These are phyloP conservation scores for Cydia splendana DNA, from an alignment of 1,140 invertebrate genomes.

Conservation along the genomic window DNA sequence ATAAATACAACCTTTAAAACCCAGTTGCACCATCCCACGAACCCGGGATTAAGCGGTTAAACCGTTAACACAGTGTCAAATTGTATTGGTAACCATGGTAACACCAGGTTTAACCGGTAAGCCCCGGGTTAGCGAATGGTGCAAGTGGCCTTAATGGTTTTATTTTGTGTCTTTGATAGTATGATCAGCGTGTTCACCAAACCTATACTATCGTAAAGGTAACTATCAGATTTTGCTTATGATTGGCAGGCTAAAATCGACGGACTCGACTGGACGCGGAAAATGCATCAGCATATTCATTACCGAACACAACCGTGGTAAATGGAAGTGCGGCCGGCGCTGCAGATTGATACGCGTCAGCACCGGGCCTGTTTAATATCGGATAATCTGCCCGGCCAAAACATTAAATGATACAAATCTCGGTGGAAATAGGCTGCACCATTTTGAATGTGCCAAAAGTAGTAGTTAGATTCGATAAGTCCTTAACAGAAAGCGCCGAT, in stretches of 20 bases:
- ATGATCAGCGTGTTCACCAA: background rate
- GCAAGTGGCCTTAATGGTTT: too few species aligned
- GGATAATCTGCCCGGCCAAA: slow-evolving; percentile 2
- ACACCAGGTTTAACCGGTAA: too few species aligned
- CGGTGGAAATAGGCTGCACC: too few species aligned
- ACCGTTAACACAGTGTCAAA: too few species aligned
- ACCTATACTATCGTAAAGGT: background rate
- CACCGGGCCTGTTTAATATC: background rate
- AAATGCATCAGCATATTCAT: slow-evolving; percentile 21
- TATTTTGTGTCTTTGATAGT: background rate
- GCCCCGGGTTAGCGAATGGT: too few species aligned
- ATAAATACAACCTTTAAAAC: too few species aligned
- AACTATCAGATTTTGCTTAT: background rate
- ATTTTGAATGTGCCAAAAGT: too few species aligned
- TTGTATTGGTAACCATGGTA: too few species aligned
- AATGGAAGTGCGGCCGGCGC: slow-evolving; percentile 1
- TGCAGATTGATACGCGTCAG: slow-evolving; percentile 9
- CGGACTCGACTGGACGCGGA: background rate
- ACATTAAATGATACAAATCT: background rate
- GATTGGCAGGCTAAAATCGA: slow-evolving; percentile 2
- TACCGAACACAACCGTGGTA: background rate
- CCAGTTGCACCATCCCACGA: too few species aligned
- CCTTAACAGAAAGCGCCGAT: too few species aligned
- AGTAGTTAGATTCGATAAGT: too few species aligned
- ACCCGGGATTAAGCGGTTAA: too few species aligned